Evolutionary conservation across 2,888 invertebrate genomes (phyloP).

Genomic region (Ceramica pisi): DNA sequence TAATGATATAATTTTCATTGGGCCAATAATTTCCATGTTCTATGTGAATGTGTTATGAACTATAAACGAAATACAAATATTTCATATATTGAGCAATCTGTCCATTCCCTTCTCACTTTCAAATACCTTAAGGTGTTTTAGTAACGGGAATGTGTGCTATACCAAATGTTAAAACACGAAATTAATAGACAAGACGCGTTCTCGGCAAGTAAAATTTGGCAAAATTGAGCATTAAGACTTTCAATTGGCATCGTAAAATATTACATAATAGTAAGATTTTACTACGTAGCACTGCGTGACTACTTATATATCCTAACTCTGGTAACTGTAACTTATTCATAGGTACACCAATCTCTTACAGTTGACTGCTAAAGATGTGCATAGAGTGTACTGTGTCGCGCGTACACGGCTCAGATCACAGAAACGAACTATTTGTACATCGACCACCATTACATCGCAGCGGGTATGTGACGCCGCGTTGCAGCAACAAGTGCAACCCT

Average conservation of each 20-base stretch:
- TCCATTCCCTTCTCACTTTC: slow-evolving; percentile 74
- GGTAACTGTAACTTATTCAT: slow-evolving; percentile 88
- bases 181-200: slow-evolving; percentile 85
- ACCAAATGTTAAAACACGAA: slow-evolving; percentile 76
- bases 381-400: slow-evolving; percentile 66
- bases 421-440: slow-evolving; percentile 62
- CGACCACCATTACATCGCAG: slow-evolving; percentile 24
- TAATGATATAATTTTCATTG: slow-evolving; percentile 84
- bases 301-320: slow-evolving; percentile 86
- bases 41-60: slow-evolving; percentile 74
- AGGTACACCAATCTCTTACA: slow-evolving; percentile 81
- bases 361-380: slow-evolving; percentile 72
- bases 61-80: slow-evolving; percentile 80
- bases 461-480: slow-evolving; percentile 9
- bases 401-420: slow-evolving; percentile 66
- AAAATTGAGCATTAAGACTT: slow-evolving; percentile 90
- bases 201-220: slow-evolving; percentile 90
- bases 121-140: slow-evolving; percentile 69
- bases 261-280: slow-evolving; percentile 81
- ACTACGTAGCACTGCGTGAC: slow-evolving; percentile 84
- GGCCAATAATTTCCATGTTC: slow-evolving; percentile 80
- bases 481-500: slow-evolving; percentile 28
- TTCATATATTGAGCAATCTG: slow-evolving; percentile 86
- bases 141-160: slow-evolving; percentile 75
- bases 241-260: slow-evolving; percentile 87